These are phyloP conservation scores for Erynnis tages DNA, from an alignment of 2,888 invertebrate genomes.

Conservation along the genomic window DNA sequence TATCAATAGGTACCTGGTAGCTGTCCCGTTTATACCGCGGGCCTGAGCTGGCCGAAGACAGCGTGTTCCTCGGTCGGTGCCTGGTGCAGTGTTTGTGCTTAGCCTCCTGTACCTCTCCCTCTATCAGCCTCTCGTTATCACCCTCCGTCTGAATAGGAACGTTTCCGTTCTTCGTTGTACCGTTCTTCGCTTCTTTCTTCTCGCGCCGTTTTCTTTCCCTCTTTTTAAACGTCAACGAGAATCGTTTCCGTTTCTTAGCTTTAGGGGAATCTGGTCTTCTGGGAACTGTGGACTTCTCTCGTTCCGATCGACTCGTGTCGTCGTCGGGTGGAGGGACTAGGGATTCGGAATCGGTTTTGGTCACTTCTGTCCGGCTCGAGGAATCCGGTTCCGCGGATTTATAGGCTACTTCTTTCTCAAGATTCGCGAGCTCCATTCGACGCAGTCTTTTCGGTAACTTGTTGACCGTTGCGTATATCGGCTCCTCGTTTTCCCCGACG, in stretches of 20 bases:
- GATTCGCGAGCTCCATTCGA: constrained; percentile 70
- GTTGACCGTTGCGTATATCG: constrained; percentile 77
- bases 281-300: constrained; percentile 64
- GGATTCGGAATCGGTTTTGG: constrained; percentile 72
- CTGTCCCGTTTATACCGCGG: constrained; percentile 79
- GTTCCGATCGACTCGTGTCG: constrained; percentile 72
- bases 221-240: constrained; percentile 73
- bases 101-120: constrained; percentile 60
- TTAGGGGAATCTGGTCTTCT: constrained; percentile 71
- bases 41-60: constrained; percentile 72
- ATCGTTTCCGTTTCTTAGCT: constrained; percentile 72
- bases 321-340: constrained; percentile 66
- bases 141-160: constrained; percentile 55
- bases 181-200: constrained; percentile 67
- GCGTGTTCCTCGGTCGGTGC: constrained; percentile 63
- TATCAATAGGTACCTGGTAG: constrained; percentile 62
- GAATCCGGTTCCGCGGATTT: constrained; percentile 67
- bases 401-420: constrained; percentile 75
- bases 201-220: constrained; percentile 71
- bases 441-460: constrained; percentile 75
- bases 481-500: constrained; percentile 74
- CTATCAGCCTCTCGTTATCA: constrained; percentile 73
- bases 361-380: constrained; percentile 66
- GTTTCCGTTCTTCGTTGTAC: constrained; percentile 57
- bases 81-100: constrained; percentile 65